phyloP scores from a whole-genome alignment of 2,113 vertebrate species.

The Oreocharis arfaki region DNA sequence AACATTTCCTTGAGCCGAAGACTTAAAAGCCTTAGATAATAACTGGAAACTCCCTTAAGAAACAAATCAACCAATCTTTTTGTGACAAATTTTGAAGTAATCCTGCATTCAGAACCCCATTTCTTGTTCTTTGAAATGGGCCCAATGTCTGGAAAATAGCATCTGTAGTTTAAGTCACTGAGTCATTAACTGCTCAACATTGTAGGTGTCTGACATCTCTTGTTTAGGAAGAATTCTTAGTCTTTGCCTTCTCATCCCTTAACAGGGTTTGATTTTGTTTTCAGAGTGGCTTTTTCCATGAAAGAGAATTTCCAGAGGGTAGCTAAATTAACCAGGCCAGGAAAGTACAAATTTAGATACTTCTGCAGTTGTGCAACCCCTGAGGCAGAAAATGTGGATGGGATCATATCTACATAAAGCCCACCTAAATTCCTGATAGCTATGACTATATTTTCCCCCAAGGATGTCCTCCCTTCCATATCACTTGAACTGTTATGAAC shows the following conservation, averaged over 20 bases:
- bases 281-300: neutral
- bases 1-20: neutral
- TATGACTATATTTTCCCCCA: neutral
- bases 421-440: neutral
- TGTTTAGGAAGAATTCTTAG: neutral
- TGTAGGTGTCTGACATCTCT: neutral
- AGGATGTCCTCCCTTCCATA: neutral
- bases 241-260: neutral
- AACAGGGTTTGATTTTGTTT: neutral
- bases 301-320: neutral
- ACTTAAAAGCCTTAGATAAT: neutral
- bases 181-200: neutral
- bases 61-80: neutral
- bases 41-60: neutral
- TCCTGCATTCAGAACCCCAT: neutral
- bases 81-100: neutral
- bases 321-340: neutral
- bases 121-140: neutral
- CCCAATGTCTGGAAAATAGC: neutral
- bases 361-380: neutral
- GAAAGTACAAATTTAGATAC: neutral
- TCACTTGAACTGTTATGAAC: neutral
- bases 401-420: neutral
- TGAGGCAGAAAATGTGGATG: neutral
- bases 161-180: neutral